Conservation (phyloP, 2,888 invertebrate genomes). For the Tetranychus truncatus region DNA sequence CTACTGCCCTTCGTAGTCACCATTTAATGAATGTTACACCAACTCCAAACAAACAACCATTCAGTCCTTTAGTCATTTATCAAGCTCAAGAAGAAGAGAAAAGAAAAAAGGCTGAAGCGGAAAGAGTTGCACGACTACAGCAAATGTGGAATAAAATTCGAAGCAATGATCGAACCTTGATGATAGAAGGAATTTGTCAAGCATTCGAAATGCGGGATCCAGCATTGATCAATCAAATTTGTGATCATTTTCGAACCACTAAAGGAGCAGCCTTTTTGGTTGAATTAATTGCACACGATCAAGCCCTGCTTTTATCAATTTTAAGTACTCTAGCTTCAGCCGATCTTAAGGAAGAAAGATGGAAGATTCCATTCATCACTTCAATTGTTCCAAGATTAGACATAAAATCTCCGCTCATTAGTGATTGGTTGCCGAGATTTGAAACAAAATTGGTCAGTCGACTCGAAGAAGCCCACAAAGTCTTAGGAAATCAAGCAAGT, state of each 20-base stretch:
- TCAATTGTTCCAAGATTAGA: neutral
- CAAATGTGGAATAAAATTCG: slow-evolving; percentile 5
- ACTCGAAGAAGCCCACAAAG: neutral
- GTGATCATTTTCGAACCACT: slow-evolving; percentile 9
- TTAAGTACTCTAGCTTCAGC: neutral
- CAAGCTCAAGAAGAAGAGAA: slow-evolving; percentile 1
- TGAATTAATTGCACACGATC: slow-evolving; percentile 10
- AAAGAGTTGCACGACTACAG: neutral
- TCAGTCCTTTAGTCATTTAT: neutral
- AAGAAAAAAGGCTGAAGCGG: neutral
- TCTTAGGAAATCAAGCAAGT: neutral
- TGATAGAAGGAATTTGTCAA: slow-evolving; percentile 8
- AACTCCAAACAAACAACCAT: neutral
- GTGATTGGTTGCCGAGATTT: slow-evolving; percentile 1
- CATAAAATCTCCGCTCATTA: neutral
- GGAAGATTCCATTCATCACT: slow-evolving; percentile 9
- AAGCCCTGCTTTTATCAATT: slow-evolving; percentile 15
- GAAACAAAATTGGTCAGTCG: slow-evolving; percentile 6
- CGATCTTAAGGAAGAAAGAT: neutral
- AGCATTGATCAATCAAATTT: slow-evolving; percentile 9
- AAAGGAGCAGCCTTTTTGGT: slow-evolving; percentile 10
- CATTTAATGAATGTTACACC: neutral
- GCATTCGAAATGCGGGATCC: slow-evolving; percentile 13
- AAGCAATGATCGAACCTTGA: neutral
- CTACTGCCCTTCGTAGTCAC: neutral